Evolutionary conservation across 2,113 vertebrate species (phyloP).

Genomic region (Cygnus buccinator): DNA sequence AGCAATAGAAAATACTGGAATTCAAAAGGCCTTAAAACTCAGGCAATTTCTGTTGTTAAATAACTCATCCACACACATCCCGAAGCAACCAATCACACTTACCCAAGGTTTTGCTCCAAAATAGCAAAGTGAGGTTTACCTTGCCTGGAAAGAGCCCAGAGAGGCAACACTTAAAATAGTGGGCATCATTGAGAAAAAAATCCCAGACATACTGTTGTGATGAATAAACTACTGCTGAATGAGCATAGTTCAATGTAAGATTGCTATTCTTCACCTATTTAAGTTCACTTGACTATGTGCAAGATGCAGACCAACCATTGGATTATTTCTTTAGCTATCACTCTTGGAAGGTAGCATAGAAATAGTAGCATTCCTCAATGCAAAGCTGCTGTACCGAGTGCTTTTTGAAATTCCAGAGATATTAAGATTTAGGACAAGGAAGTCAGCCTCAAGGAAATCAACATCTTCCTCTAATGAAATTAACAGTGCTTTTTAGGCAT

Average conservation of each 20-base stretch:
- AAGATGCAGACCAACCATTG: background rate
- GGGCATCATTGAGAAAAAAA: background rate
- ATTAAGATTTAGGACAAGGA: background rate
- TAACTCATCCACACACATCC: background rate
- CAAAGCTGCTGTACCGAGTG: background rate
- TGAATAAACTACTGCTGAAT: background rate
- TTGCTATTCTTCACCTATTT: background rate
- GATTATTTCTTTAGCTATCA: background rate
- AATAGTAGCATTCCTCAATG: background rate
- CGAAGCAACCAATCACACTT: background rate
- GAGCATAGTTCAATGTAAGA: background rate
- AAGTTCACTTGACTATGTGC: background rate
- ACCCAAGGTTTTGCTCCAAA: background rate
- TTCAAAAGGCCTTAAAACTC: constrained; percentile 17
- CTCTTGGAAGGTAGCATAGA: background rate
- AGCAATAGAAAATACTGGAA: constrained; percentile 12
- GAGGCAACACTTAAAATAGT: background rate
- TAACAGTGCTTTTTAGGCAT: background rate
- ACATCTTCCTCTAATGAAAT: constrained; percentile 1
- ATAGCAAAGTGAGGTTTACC: background rate
- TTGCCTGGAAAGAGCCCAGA: background rate
- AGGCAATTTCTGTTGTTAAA: constrained; percentile 15
- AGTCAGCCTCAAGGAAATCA: background rate
- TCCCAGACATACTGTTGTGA: background rate
- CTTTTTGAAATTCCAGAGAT: background rate